Conservation (phyloP, 2,888 invertebrate genomes). For the Leptothorax acervorum region DNA sequence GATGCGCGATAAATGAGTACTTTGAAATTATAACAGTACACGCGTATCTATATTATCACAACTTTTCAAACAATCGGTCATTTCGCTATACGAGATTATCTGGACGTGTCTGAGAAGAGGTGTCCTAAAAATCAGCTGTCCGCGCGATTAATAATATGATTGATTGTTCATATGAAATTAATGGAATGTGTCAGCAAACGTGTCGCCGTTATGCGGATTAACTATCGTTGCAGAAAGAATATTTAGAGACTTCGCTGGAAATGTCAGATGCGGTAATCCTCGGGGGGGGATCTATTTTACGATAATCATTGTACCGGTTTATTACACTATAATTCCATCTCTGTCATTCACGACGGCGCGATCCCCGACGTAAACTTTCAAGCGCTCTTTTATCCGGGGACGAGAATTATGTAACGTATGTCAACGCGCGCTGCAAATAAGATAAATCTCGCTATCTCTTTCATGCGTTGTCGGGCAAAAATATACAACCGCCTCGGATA, state of each 20-base stretch:
- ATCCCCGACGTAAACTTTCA: conserved; percentile 40
- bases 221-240: neutral
- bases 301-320: conserved; percentile 44
- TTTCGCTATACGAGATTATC: neutral
- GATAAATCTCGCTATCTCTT: conserved; percentile 33
- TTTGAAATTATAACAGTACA: neutral
- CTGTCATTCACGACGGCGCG: conserved; percentile 14
- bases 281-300: conserved; percentile 29
- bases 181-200: neutral
- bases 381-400: conserved; percentile 18
- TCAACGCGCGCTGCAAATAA: conserved; percentile 32
- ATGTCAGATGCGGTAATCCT: conserved; percentile 22
- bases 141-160: conserved; percentile 19
- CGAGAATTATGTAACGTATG: conserved; percentile 30
- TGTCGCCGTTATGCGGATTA: neutral
- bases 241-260: conserved; percentile 32
- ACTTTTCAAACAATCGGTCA: neutral
- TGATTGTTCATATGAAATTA: neutral
- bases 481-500: conserved; percentile 15
- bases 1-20: neutral
- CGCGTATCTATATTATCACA: neutral
- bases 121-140: neutral
- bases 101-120: neutral
- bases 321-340: conserved; percentile 42
- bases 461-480: conserved; percentile 14